These are phyloP conservation scores for Brachymystax lenok DNA, from an alignment of 2,797 vertebrate species.

Conservation along the genomic window DNA sequence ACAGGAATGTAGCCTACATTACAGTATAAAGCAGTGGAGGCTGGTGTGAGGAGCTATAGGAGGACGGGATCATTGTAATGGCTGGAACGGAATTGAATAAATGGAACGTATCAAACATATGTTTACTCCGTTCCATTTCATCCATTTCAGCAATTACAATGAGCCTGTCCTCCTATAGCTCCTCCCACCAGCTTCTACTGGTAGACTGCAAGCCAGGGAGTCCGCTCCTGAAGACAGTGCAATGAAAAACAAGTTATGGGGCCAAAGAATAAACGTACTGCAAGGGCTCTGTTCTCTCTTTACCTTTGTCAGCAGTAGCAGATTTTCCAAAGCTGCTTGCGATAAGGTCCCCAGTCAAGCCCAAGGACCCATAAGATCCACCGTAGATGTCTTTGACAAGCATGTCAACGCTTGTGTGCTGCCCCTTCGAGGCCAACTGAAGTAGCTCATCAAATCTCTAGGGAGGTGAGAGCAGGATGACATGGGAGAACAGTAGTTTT, in stretches of 20 bases:
- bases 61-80: too few relatives aligned
- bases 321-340: constrained; percentile 98
- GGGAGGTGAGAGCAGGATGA: constrained; percentile 27
- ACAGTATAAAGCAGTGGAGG: too few relatives aligned
- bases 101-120: too few relatives aligned
- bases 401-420: constrained; percentile 96
- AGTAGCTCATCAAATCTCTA: constrained; percentile 96
- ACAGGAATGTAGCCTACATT: neutral
- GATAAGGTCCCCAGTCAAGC: constrained; percentile 93
- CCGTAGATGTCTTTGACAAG: constrained; percentile 97
- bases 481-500: neutral
- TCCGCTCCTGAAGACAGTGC: neutral
- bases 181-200: neutral
- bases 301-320: constrained; percentile 92
- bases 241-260: neutral
- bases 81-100: too few relatives aligned
- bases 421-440: constrained; percentile 91
- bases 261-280: neutral
- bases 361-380: constrained; percentile 89
- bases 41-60: too few relatives aligned
- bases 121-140: too few relatives aligned
- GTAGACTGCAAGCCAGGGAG: neutral
- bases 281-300: neutral
- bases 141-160: too few relatives aligned
- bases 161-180: too few relatives aligned